These are phyloP conservation scores for Pollenia labialis DNA, from an alignment of 2,888 invertebrate species.

Conservation along the genomic window DNA sequence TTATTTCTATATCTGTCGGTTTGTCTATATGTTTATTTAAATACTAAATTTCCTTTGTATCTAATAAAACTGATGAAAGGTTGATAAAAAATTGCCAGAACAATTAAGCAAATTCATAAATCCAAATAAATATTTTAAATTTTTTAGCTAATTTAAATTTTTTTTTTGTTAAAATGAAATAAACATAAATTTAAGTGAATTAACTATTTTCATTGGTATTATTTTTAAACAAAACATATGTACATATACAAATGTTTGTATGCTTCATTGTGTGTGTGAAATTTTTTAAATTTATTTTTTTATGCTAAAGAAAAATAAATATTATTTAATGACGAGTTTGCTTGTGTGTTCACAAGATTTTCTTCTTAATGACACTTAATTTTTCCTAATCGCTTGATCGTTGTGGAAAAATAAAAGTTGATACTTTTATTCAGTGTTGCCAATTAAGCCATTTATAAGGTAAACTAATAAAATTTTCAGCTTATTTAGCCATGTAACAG, in stretches of 20 bases:
- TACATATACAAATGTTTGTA: not conserved
- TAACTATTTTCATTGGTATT: conserved; percentile 28
- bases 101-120: conserved; percentile 66
- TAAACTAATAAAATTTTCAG: no score
- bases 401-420: conserved; percentile 8
- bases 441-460: no score
- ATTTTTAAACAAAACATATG: not conserved
- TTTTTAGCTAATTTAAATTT: conserved; percentile 45
- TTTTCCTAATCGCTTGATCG: conserved; percentile 40
- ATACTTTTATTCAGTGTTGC: no score
- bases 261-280: not conserved
- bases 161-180: conserved; percentile 18
- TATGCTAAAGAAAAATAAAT: conserved; percentile 26
- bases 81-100: conserved; percentile 62
- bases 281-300: conserved; percentile 10
- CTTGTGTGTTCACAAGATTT: conserved; percentile 1
- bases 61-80: conserved; percentile 41
- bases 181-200: conserved; percentile 62
- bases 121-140: conserved; percentile 56
- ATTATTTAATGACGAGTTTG: not conserved
- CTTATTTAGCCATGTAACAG: no score
- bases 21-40: not conserved
- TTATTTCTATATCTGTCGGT: conserved; percentile 11
- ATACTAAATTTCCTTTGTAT: conserved; percentile 2
- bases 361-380: conserved; percentile 39